phyloP scores from a whole-genome alignment of 92 coral and sea anemone species.

The Epizoanthus scotinus region DNA sequence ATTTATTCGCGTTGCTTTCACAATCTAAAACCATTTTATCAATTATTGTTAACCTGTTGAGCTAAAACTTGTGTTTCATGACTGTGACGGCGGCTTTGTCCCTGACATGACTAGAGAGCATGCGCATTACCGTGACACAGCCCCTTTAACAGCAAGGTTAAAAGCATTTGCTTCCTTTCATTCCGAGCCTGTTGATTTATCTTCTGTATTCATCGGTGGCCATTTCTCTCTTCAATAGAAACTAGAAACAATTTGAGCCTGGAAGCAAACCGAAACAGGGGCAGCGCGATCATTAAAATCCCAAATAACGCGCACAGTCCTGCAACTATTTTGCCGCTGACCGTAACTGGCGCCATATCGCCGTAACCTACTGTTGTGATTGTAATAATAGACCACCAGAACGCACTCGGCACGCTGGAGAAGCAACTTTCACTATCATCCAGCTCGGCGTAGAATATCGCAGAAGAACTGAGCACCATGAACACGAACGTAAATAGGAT shows the following conservation, averaged over 20 bases:
- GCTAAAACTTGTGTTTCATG: too few species aligned
- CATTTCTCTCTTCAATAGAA: slow-evolving; percentile 11
- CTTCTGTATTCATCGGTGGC: too few species aligned
- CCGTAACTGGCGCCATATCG: slow-evolving; percentile 70
- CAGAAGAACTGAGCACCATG: slow-evolving; percentile 69
- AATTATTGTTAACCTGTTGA: too few species aligned
- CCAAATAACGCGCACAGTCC: slow-evolving; percentile 79
- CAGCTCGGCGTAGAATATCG: slow-evolving; percentile 65
- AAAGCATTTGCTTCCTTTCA: too few species aligned
- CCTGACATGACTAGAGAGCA: too few species aligned
- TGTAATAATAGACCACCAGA: slow-evolving; percentile 91
- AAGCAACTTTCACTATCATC: slow-evolving; percentile 49
- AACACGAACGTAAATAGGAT: slow-evolving; percentile 61
- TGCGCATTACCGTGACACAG: too few species aligned
- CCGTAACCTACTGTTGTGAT: slow-evolving; percentile 87
- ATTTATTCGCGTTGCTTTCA: too few species aligned
- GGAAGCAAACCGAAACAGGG: slow-evolving; percentile 86
- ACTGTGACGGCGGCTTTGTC: too few species aligned
- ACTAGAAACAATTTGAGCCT: slow-evolving; percentile 55
- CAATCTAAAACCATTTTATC: too few species aligned
- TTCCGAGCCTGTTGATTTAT: too few species aligned
- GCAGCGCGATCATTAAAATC: slow-evolving; percentile 71
- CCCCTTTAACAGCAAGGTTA: too few species aligned
- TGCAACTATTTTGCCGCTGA: slow-evolving; percentile 68
- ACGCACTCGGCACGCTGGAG: slow-evolving; percentile 75